These are phyloP conservation scores for Portunus trituberculatus DNA, from an alignment of 1,140 invertebrate genomes.

Conservation along the genomic window DNA sequence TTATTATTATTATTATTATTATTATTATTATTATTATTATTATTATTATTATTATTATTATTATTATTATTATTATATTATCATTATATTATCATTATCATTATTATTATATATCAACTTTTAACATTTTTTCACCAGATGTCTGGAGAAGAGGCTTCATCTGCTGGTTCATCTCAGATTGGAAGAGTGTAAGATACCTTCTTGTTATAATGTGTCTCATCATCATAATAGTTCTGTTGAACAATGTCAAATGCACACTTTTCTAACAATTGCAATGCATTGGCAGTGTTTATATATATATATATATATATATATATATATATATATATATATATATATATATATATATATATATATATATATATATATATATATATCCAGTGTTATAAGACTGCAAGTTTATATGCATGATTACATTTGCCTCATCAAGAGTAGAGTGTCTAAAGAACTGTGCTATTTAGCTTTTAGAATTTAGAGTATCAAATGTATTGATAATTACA, in stretches of 20 bases:
- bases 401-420: background rate
- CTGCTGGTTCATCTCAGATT: background rate
- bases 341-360: conserved; percentile 44
- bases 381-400: background rate
- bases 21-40: too few relatives aligned
- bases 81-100: too few relatives aligned
- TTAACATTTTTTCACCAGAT: background rate
- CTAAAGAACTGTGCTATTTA: too few relatives aligned
- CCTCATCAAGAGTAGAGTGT: too few relatives aligned
- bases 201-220: background rate
- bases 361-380: background rate
- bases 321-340: conserved; percentile 50
- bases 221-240: too few relatives aligned
- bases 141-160: background rate
- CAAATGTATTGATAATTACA: too few relatives aligned
- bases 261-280: background rate
- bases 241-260: too few relatives aligned
- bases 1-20: too few relatives aligned
- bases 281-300: background rate
- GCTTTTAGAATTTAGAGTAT: too few relatives aligned
- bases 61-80: too few relatives aligned
- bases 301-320: conserved; percentile 52
- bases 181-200: background rate
- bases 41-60: too few relatives aligned
- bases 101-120: too few relatives aligned